These are phyloP conservation scores for Drosophila sp. DNA, from an alignment of 1,140 invertebrate species.

Conservation along the genomic window DNA sequence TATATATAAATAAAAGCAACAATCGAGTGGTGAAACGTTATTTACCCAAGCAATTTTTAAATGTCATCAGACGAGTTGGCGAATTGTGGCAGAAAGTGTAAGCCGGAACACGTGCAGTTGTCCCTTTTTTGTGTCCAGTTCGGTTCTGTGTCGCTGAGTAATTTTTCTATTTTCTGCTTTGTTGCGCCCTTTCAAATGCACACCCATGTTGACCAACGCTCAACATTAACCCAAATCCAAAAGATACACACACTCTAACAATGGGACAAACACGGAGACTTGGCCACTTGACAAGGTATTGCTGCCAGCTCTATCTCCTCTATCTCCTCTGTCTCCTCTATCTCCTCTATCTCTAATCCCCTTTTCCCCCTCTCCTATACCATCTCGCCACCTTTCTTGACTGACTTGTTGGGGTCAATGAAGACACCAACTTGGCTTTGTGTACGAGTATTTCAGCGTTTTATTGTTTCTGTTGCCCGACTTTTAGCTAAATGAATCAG, in stretches of 20 bases:
- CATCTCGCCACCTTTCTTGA: no score
- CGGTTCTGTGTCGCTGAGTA: conserved; percentile 64
- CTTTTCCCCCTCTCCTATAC: background rate
- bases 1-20: no score
- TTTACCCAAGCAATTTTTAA: no score
- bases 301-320: background rate
- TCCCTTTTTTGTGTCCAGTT: conserved; percentile 56
- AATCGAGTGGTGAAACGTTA: no score
- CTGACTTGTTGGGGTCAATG: conserved; percentile 14
- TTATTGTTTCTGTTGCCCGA: conserved; percentile 50
- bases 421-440: conserved; percentile 35
- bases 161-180: conserved; percentile 83
- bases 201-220: conserved; percentile 79
- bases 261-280: conserved; percentile 13
- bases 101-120: conserved; percentile 35
- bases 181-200: conserved; percentile 75
- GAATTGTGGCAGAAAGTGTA: conserved; percentile 20
- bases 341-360: background rate
- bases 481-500: conserved; percentile 77
- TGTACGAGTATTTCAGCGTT: conserved; percentile 41
- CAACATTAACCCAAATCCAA: conserved; percentile 81
- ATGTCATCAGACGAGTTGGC: background rate
- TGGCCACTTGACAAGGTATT: conserved; percentile 46
- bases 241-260: conserved; percentile 32
- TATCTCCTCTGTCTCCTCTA: background rate